Conservation (phyloP, 2,113 vertebrate genomes). For the Gnathonemus echidnorhynchus region DNA sequence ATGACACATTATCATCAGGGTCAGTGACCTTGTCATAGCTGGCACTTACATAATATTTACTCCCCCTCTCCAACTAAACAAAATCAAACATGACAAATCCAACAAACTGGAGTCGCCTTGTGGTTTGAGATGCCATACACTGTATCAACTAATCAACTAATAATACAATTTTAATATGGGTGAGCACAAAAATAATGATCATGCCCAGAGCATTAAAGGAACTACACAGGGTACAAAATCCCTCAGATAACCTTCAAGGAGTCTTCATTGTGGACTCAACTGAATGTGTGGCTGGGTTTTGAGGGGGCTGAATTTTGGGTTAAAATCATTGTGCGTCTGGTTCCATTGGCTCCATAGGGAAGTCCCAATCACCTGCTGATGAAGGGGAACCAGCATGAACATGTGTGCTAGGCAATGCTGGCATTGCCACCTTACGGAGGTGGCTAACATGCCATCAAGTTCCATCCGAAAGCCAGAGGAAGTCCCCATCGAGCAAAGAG, state of each 20-base stretch:
- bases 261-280: not conserved
- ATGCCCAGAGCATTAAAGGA: not conserved
- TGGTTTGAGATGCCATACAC: not conserved
- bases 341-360: not conserved
- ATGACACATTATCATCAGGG: constrained; percentile 58
- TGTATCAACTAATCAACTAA: not conserved
- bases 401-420: not conserved
- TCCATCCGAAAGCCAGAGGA: not conserved
- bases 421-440: not conserved
- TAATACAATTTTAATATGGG: not conserved
- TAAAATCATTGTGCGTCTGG: not conserved
- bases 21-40: constrained; percentile 89
- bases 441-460: not conserved
- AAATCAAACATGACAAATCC: not conserved
- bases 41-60: constrained; percentile 43
- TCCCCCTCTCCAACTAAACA: not conserved
- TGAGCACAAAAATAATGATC: not conserved
- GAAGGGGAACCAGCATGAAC: not conserved
- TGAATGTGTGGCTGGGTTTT: not conserved
- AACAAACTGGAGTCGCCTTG: not conserved
- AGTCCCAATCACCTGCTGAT: not conserved
- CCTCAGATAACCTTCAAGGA: not conserved
- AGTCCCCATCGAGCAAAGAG: not conserved
- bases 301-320: not conserved
- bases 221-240: not conserved